Evolutionary conservation across 1,140 invertebrate genomes (phyloP).

Genomic region (Drosophila parvula): DNA sequence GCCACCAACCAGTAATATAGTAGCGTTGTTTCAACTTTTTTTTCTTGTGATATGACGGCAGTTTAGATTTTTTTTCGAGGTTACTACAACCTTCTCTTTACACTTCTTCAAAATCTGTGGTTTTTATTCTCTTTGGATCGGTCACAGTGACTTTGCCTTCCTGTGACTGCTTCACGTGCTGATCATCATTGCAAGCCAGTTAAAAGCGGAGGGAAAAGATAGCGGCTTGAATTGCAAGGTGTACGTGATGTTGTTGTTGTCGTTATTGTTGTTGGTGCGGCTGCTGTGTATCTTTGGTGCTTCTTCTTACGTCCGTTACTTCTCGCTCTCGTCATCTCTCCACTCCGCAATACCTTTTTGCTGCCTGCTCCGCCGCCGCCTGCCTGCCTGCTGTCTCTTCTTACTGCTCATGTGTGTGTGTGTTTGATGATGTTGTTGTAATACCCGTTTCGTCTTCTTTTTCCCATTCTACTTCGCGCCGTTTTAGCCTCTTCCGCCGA

Average conservation of each 20-base stretch:
- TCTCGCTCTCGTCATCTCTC: slow-evolving; percentile 68
- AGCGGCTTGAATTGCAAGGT: slow-evolving; percentile 81
- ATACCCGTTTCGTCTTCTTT: slow-evolving; percentile 79
- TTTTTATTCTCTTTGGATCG: background rate
- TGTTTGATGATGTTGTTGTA: slow-evolving; percentile 52
- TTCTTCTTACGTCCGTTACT: slow-evolving; percentile 77
- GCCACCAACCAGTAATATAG: background rate
- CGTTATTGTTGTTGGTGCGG: slow-evolving; percentile 32
- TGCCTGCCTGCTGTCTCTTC: slow-evolving; percentile 19
- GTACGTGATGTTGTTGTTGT: slow-evolving; percentile 62
- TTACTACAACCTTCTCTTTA: background rate
- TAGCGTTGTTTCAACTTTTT: background rate
- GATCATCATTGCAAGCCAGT: slow-evolving; percentile 41
- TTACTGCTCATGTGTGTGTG: slow-evolving; percentile 13
- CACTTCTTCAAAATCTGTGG: background rate
- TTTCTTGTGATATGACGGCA: background rate
- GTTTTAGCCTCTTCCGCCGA: slow-evolving; percentile 75
- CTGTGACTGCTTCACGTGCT: slow-evolving; percentile 24
- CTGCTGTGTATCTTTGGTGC: slow-evolving; percentile 77
- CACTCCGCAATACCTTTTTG: slow-evolving; percentile 51
- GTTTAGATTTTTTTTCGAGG: background rate
- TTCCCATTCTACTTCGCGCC: slow-evolving; percentile 77
- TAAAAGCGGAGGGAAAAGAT: slow-evolving; percentile 64
- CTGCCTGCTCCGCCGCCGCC: slow-evolving; percentile 21
- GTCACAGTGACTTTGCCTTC: slow-evolving; percentile 13